Conservation (phyloP, 2,888 invertebrate species). For the Dasysyrphus albostriatus region DNA sequence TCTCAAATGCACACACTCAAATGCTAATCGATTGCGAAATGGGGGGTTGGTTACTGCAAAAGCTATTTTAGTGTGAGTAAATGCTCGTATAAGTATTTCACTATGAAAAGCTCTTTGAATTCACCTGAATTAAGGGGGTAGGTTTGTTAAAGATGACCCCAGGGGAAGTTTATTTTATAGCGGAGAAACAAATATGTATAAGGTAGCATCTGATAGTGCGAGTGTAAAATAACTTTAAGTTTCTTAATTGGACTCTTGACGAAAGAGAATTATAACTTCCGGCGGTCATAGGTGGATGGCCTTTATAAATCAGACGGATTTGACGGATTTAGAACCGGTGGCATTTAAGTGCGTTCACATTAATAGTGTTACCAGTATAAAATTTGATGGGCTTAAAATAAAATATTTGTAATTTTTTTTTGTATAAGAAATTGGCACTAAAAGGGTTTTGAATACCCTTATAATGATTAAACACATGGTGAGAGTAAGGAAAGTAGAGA, state of each 20-base stretch:
- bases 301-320: conserved; percentile 60
- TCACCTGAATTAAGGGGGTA: conserved; percentile 40
- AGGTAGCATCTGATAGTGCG: background rate
- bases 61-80: conserved; percentile 23
- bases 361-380: conserved; percentile 53
- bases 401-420: no score
- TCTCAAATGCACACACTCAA: conserved; percentile 5
- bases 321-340: conserved; percentile 23
- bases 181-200: background rate
- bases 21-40: conserved; percentile 52
- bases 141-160: background rate
- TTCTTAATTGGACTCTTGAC: background rate
- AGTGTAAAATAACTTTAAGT: conserved; percentile 18
- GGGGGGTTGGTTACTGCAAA: conserved; percentile 9
- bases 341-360: conserved; percentile 38
- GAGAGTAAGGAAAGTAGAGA: no score
- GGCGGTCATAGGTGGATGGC: conserved; percentile 74
- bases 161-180: background rate
- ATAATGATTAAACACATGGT: no score
- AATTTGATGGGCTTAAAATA: no score
- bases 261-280: conserved; percentile 41
- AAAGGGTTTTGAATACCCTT: no score
- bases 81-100: background rate
- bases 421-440: no score
- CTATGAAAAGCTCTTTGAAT: conserved; percentile 35